Percentiles rank a stretch among this genome's conserved stretches.
These are phyloP conservation scores for Kradibia gibbosae DNA, from an alignment of 1,140 invertebrate genomes.

Conservation along the genomic window DNA sequence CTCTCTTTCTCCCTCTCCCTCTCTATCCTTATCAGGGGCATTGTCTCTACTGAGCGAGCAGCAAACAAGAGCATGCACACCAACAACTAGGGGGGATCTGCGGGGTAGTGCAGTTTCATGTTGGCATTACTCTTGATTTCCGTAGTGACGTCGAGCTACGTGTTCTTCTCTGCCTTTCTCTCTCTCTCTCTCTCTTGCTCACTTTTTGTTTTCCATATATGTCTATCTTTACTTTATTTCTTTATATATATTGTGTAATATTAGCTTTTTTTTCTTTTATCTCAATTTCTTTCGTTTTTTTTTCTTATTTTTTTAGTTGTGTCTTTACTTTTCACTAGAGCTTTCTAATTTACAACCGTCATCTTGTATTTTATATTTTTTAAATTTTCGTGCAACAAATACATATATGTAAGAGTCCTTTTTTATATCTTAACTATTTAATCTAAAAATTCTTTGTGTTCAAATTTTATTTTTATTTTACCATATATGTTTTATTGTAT, in stretches of 20 bases:
- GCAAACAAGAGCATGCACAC: neutral
- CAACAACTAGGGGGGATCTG: constrained; percentile 49
- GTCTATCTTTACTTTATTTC: neutral
- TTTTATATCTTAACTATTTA: no score
- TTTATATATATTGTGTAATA: neutral
- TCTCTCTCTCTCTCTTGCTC: constrained; percentile 49
- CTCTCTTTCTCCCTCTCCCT: neutral
- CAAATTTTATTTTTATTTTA: no score
- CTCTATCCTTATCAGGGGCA: no score
- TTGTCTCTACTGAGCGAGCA: constrained; percentile 16
- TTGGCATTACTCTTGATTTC: constrained; percentile 74
- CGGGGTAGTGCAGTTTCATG: constrained; percentile 74
- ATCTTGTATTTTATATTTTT: no score
- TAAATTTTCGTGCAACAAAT: no score
- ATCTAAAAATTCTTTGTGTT: no score
- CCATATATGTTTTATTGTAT: no score
- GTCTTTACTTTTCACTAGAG: no score
- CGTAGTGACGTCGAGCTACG: constrained; percentile 69
- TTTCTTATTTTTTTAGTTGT: neutral
- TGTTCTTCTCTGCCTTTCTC: constrained; percentile 54
- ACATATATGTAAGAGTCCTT: no score
- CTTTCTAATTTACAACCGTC: no score
- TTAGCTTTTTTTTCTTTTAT: constrained; percentile 41
- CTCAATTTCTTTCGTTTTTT: constrained; percentile 36
- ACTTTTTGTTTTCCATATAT: constrained; percentile 45